A percentile compares a stretch with the other conserved stretches of the same genome.
Conservation (phyloP, 2,888 invertebrate genomes). For the Drosophila merina region DNA sequence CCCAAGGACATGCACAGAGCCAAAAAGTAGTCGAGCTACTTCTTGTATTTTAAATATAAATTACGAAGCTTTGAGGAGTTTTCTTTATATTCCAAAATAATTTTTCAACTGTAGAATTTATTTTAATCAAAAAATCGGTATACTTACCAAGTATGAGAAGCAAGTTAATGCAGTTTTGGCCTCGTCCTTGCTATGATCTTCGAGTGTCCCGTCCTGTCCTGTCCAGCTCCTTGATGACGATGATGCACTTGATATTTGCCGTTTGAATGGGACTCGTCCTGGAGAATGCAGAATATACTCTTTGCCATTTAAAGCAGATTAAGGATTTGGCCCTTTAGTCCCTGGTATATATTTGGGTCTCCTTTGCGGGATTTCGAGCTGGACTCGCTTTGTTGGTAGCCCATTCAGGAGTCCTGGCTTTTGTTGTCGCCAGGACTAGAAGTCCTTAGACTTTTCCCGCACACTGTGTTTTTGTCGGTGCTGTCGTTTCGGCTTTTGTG, state of each 20-base stretch:
- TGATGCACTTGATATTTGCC: constrained; percentile 78
- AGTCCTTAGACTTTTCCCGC: constrained; percentile 48
- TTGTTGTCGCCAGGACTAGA: constrained; percentile 47
- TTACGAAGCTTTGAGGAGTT: too few relatives aligned
- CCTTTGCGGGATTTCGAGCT: constrained; percentile 25
- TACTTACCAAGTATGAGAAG: constrained; percentile 18
- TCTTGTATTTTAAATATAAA: not conserved
- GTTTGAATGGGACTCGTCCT: constrained; percentile 63
- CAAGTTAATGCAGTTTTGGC: constrained; percentile 59
- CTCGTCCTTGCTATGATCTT: constrained; percentile 50
- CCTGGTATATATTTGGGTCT: constrained; percentile 31
- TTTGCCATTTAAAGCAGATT: constrained; percentile 75
- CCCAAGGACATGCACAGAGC: constrained; percentile 55
- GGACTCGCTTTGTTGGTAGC: constrained; percentile 17
- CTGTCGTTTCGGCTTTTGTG: constrained; percentile 60
- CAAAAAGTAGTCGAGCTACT: constrained; percentile 5
- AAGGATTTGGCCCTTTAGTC: constrained; percentile 50
- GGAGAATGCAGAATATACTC: constrained; percentile 29
- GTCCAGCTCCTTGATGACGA: constrained; percentile 37
- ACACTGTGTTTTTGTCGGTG: constrained; percentile 44
- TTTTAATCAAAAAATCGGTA: constrained; percentile 6
- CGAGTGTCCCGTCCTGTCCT: constrained; percentile 19
- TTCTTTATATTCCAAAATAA: too few relatives aligned
- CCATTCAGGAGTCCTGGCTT: constrained; percentile 62
- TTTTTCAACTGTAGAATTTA: not conserved